Evolutionary conservation across 2,888 invertebrate species (phyloP).

Genomic region (Cryptocheilus praepositus): DNA sequence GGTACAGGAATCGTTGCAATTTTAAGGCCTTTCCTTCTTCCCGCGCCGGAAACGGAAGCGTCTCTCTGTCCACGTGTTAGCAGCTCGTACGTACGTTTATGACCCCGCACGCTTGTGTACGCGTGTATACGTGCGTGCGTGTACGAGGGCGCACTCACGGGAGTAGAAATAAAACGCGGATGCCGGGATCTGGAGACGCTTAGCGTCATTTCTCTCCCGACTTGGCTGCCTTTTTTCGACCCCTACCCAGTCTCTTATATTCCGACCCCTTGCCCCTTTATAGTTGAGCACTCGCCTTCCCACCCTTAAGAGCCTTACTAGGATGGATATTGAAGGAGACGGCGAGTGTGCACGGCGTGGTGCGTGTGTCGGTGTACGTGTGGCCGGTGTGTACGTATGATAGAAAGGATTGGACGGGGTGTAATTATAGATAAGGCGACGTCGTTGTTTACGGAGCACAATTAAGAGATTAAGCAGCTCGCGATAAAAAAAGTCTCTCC

Average conservation of each 20-base stretch:
- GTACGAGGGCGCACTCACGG: slow-evolving; percentile 8
- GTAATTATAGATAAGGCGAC: slow-evolving; percentile 52
- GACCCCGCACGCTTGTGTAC: background rate
- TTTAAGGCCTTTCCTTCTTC: slow-evolving; percentile 41
- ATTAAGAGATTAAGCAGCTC: slow-evolving; percentile 51
- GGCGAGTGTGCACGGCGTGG: slow-evolving; percentile 5
- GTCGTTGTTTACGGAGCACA: slow-evolving; percentile 43
- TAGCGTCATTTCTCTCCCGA: slow-evolving; percentile 30
- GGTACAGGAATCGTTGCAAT: slow-evolving; percentile 41
- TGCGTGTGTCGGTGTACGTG: too few species aligned
- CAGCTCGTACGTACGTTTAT: slow-evolving; percentile 1
- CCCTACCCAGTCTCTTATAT: too few species aligned
- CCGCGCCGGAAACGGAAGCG: slow-evolving; percentile 3
- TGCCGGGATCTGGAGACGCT: slow-evolving; percentile 34
- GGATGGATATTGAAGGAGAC: slow-evolving; percentile 11
- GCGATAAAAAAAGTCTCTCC: slow-evolving; percentile 43
- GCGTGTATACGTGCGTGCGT: slow-evolving; percentile 1
- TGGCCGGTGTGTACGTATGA: background rate
- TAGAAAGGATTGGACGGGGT: slow-evolving; percentile 12
- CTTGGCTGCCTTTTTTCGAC: slow-evolving; percentile 26
- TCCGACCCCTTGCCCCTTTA: slow-evolving; percentile 7
- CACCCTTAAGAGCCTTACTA: slow-evolving; percentile 12
- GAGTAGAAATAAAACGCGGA: slow-evolving; percentile 29
- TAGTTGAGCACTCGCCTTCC: slow-evolving; percentile 22
- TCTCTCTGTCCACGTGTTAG: slow-evolving; percentile 1